Conservation (phyloP, 1,140 invertebrate species). For the Bombus superbus region DNA sequence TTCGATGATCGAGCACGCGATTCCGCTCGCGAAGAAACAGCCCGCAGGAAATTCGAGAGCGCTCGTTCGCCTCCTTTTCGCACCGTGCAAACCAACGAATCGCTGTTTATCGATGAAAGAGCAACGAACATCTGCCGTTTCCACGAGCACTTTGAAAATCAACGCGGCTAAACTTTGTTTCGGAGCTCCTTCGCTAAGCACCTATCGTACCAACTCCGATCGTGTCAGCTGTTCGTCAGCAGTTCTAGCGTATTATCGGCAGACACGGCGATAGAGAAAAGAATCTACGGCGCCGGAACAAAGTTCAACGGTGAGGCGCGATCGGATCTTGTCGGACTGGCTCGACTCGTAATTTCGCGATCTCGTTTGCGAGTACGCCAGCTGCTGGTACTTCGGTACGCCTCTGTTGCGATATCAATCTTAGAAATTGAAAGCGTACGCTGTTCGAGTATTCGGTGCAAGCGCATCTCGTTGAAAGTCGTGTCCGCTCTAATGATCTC, state of each 20-base stretch:
- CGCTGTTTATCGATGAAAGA: constrained; percentile 32
- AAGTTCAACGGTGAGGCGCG: background rate
- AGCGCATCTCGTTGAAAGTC: background rate
- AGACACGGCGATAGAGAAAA: too few species aligned
- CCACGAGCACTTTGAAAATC: too few species aligned
- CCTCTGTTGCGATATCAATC: constrained; percentile 14
- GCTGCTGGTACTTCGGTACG: background rate
- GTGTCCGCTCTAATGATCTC: background rate
- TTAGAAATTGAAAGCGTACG: background rate
- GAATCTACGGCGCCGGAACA: too few species aligned
- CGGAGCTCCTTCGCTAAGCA: too few species aligned
- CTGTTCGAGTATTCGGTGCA: background rate
- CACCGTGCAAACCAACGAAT: too few species aligned
- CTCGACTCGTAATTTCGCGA: background rate
- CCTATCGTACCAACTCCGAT: too few species aligned
- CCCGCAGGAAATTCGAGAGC: constrained; percentile 26
- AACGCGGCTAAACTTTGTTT: too few species aligned
- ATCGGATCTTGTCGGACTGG: background rate
- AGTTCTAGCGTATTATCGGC: too few species aligned
- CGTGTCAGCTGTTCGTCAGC: too few species aligned
- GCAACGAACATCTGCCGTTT: constrained; percentile 34
- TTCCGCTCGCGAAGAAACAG: constrained; percentile 22
- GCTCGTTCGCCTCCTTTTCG: background rate
- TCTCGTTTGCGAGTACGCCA: background rate
- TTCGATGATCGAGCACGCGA: constrained; percentile 50